Conservation (phyloP, 1,140 invertebrate genomes). For the Drosophila chauvacae region DNA sequence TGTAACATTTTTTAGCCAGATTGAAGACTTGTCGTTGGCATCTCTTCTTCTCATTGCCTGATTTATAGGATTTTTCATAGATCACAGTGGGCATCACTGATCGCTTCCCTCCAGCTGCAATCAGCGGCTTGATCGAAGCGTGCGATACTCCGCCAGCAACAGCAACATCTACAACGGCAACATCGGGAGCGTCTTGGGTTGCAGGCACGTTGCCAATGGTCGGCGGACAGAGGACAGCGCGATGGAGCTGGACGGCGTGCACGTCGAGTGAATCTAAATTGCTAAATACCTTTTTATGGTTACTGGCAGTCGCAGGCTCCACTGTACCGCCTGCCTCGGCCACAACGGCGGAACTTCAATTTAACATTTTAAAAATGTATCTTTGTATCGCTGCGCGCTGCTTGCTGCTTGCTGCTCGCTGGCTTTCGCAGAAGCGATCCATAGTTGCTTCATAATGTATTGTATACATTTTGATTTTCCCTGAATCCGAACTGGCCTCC, state of each 20-base stretch:
- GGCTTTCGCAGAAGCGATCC: conserved; percentile 74
- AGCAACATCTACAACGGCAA: conserved; percentile 24
- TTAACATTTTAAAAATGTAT: conserved; percentile 83
- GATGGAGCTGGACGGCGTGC: conserved; percentile 42
- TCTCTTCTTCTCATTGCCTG: not conserved
- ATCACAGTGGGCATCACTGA: conserved; percentile 42
- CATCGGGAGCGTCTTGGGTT: conserved; percentile 41
- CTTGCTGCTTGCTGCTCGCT: conserved; percentile 29
- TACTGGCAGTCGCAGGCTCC: conserved; percentile 49
- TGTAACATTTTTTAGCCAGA: not conserved
- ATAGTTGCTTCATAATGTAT: conserved; percentile 67
- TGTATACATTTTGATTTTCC: conserved; percentile 74
- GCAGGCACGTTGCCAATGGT: conserved; percentile 53
- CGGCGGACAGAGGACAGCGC: conserved; percentile 10
- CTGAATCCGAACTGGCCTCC: conserved; percentile 42
- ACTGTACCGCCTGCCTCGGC: conserved; percentile 20
- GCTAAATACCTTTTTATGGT: conserved; percentile 83
- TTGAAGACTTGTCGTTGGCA: not conserved
- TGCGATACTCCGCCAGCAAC: conserved; percentile 63
- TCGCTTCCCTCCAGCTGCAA: conserved; percentile 69
- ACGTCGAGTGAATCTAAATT: conserved; percentile 83
- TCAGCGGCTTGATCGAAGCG: conserved; percentile 73
- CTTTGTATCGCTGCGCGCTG: conserved; percentile 74
- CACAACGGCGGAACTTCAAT: conserved; percentile 57
- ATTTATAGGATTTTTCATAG: conserved; percentile 15